Evolutionary conservation across 2,888 invertebrate species (phyloP).

Genomic region (Thecophora atra): DNA sequence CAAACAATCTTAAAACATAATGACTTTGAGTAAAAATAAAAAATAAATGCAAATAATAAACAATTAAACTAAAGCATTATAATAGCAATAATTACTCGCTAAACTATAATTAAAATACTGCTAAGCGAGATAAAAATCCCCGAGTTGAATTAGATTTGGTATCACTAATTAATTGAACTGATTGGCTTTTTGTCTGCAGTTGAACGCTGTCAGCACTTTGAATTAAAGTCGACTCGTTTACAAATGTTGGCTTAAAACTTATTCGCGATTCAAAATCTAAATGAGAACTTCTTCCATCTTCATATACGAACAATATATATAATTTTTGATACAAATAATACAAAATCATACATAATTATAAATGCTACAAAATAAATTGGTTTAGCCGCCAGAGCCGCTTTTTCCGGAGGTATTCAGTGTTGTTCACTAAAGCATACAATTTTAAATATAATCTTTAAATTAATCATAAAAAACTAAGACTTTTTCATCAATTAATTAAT

Average conservation of each 20-base stretch:
- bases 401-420: slow-evolving; percentile 35
- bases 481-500: slow-evolving; percentile 44
- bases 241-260: too few species aligned
- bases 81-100: background rate
- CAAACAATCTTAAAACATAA: slow-evolving; percentile 16
- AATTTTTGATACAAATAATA: background rate
- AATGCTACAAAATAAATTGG: background rate
- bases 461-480: slow-evolving; percentile 44
- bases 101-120: slow-evolving; percentile 25
- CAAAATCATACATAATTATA: background rate
- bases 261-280: background rate
- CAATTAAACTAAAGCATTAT: background rate
- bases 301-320: background rate
- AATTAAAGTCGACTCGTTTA: background rate
- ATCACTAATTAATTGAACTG: slow-evolving; percentile 43
- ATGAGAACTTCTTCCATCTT: background rate
- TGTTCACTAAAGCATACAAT: slow-evolving; percentile 23
- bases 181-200: slow-evolving; percentile 51
- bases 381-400: background rate
- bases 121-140: slow-evolving; percentile 37
- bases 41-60: slow-evolving; percentile 13
- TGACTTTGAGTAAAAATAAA: slow-evolving; percentile 16
- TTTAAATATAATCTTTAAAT: slow-evolving; percentile 38
- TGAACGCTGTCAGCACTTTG: background rate
- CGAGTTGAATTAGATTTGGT: slow-evolving; percentile 45